phyloP scores from a whole-genome alignment of 2,888 invertebrate species.

The Clostera curtula region DNA sequence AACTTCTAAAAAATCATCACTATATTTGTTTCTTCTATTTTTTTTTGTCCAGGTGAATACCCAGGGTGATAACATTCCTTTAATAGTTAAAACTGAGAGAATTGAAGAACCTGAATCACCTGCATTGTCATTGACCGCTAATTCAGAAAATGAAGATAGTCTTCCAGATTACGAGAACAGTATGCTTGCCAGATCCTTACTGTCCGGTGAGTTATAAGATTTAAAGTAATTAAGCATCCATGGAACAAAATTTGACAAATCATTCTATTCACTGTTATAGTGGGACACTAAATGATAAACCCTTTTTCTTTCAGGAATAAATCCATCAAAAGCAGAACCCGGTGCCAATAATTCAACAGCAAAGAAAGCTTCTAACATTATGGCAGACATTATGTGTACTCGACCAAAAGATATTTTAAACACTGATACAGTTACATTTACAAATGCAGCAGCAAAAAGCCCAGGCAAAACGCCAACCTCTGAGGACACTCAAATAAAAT shows the following conservation, averaged over 20 bases:
- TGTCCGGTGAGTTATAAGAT: slow-evolving; percentile 48
- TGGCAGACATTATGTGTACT: slow-evolving; percentile 38
- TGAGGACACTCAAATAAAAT: slow-evolving; percentile 53
- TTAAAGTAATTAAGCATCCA: background rate
- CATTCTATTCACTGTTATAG: no score
- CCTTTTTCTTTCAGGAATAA: slow-evolving; percentile 47
- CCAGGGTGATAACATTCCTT: slow-evolving; percentile 49
- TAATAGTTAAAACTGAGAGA: slow-evolving; percentile 57
- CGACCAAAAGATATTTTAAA: slow-evolving; percentile 50
- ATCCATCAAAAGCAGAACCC: slow-evolving; percentile 60
- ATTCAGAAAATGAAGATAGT: slow-evolving; percentile 62
- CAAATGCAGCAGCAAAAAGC: slow-evolving; percentile 45
- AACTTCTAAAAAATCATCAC: no score
- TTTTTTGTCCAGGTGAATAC: slow-evolving; percentile 30
- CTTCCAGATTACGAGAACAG: slow-evolving; percentile 71
- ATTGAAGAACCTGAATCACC: slow-evolving; percentile 50
- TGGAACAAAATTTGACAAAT: background rate
- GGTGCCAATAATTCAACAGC: slow-evolving; percentile 41
- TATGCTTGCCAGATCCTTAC: slow-evolving; percentile 68
- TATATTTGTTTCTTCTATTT: slow-evolving; percentile 2
- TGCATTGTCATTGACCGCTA: slow-evolving; percentile 32
- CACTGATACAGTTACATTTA: slow-evolving; percentile 37
- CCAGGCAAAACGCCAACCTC: slow-evolving; percentile 40
- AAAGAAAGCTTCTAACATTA: slow-evolving; percentile 47
- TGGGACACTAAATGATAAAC: no score